A percentile compares a stretch with the other conserved stretches of the same genome.
Evolutionary conservation across 2,888 invertebrate genomes (phyloP).

Genomic region (Stenodema calcarata): DNA sequence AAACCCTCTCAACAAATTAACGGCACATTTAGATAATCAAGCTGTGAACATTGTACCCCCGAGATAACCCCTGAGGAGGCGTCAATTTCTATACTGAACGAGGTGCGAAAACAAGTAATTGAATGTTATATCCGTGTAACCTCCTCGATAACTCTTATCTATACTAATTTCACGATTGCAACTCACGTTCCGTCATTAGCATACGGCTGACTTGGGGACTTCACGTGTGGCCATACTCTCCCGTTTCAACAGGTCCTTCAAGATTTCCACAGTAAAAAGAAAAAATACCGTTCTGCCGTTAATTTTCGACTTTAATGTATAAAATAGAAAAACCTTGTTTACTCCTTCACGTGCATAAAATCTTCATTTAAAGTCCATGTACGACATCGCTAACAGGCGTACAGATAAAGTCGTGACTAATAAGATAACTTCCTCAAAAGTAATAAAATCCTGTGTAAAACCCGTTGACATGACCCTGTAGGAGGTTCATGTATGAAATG

Average conservation of each 20-base stretch:
- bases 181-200: slow-evolving; percentile 34
- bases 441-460: neutral
- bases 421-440: neutral
- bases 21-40: slow-evolving; percentile 24
- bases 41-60: slow-evolving; percentile 16
- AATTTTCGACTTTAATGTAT: neutral
- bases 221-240: slow-evolving; percentile 29
- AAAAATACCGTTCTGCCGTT: neutral
- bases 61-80: neutral
- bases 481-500: too few relatives aligned
- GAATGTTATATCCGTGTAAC: slow-evolving; percentile 30
- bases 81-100: slow-evolving; percentile 29
- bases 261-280: neutral
- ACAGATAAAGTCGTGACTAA: neutral
- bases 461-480: neutral
- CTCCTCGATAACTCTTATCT: slow-evolving; percentile 19
- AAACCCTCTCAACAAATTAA: neutral
- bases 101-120: slow-evolving; percentile 38
- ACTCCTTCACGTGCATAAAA: neutral
- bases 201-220: slow-evolving; percentile 4
- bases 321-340: slow-evolving; percentile 1
- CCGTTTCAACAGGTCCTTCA: neutral
- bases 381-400: neutral
- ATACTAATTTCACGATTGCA: slow-evolving; percentile 38
- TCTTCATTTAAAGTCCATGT: neutral